These are phyloP conservation scores for Prietella phreatophila DNA, from an alignment of 2,113 vertebrate genomes.

Conservation along the genomic window DNA sequence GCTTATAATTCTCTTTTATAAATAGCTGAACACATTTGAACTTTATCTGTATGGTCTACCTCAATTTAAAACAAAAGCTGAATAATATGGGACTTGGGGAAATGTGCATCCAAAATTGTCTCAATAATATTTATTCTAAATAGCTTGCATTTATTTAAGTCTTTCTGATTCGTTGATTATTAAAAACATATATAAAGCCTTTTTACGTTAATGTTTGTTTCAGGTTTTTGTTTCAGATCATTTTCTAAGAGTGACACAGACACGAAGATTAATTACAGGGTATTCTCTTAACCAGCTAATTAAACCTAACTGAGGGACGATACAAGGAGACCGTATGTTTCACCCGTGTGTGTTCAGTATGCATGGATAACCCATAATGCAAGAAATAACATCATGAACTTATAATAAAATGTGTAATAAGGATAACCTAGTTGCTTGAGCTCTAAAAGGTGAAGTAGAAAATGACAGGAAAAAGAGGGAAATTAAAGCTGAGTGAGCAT, in stretches of 20 bases:
- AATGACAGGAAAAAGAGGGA: neutral
- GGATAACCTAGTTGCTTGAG: neutral
- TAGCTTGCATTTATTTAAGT: neutral
- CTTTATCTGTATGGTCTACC: neutral
- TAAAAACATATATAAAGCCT: neutral
- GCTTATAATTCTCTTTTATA: neutral
- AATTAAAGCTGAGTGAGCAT: neutral
- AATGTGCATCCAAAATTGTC: neutral
- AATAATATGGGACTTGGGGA: neutral
- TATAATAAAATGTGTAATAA: neutral
- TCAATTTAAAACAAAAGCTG: neutral
- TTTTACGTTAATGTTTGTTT: neutral
- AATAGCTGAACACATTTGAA: neutral
- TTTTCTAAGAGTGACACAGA: neutral
- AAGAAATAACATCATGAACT: neutral
- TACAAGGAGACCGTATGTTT: neutral
- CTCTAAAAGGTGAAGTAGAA: neutral
- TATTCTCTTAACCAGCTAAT: neutral
- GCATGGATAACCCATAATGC: neutral
- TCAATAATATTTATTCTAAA: neutral
- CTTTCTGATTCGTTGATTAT: neutral
- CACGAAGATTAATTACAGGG: neutral
- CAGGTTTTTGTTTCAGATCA: neutral
- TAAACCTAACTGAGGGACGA: neutral
- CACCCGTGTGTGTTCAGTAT: no score